phyloP scores from a whole-genome alignment of 2,113 vertebrate species.

The Bubo bubo region DNA sequence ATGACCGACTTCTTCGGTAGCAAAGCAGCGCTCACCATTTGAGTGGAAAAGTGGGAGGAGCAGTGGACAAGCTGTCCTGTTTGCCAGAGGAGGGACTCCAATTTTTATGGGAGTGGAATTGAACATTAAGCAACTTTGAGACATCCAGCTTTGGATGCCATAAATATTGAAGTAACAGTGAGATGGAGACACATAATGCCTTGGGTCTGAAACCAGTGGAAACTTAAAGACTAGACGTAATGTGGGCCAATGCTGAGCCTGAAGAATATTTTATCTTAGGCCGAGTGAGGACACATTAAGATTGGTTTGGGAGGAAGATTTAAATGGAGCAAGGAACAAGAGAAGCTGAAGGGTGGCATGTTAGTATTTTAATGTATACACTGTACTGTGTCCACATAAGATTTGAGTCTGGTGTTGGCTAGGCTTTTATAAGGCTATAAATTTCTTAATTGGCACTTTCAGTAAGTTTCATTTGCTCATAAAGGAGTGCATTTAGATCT shows the following conservation, averaged over 20 bases:
- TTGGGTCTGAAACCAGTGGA: constrained; percentile 65
- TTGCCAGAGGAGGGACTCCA: constrained; percentile 63
- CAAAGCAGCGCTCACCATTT: background rate
- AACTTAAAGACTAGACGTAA: constrained; percentile 51
- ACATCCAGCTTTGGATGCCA: constrained; percentile 55
- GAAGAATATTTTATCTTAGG: constrained; percentile 63
- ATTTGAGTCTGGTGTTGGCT: background rate
- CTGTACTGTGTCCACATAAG: background rate
- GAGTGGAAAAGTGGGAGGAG: constrained; percentile 44
- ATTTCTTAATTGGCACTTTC: constrained; percentile 8
- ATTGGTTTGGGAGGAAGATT: background rate
- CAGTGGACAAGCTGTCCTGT: accelerated
- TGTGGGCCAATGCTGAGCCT: constrained; percentile 46
- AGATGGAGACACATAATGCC: constrained; percentile 68
- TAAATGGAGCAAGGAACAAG: background rate
- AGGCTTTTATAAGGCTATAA: background rate
- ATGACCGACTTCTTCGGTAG: accelerated
- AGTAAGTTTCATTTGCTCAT: background rate
- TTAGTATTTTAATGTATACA: background rate
- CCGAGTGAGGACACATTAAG: constrained; percentile 45
- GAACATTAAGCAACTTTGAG: constrained; percentile 46
- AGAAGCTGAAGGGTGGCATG: background rate
- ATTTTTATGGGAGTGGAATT: constrained; percentile 57
- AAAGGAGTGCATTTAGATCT: background rate
- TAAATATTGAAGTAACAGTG: constrained; percentile 65